Evolutionary conservation across 2,888 invertebrate species (phyloP).

Genomic region (Amphipoea oculea): DNA sequence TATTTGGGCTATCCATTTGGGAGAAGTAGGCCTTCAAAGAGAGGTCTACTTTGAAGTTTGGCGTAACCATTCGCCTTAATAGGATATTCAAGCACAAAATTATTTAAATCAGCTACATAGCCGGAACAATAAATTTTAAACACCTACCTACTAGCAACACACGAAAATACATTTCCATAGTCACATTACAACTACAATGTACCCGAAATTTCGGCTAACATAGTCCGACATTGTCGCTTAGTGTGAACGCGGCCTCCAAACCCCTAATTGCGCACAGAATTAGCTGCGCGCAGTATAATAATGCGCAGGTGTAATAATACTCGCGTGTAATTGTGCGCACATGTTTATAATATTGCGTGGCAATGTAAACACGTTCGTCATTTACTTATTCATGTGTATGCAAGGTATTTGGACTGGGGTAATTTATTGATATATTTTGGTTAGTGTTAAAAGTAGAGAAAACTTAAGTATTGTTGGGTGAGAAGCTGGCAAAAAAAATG

Average conservation of each 20-base stretch:
- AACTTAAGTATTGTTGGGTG: too few relatives aligned
- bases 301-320: conserved; percentile 63
- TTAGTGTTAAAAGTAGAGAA: background rate
- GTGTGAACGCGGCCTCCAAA: conserved; percentile 28
- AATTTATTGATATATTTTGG: background rate
- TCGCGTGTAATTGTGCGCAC: conserved; percentile 53
- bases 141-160: background rate
- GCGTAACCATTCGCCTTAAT: too few relatives aligned
- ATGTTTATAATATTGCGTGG: conserved; percentile 48
- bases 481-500: too few relatives aligned
- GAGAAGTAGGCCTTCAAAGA: too few relatives aligned
- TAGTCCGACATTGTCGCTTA: conserved; percentile 41
- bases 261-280: conserved; percentile 55
- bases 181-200: conserved; percentile 25
- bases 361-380: conserved; percentile 55
- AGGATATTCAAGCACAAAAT: background rate
- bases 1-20: too few relatives aligned
- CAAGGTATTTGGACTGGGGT: conserved; percentile 12
- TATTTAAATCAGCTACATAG: conserved; percentile 6
- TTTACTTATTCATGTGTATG: conserved; percentile 41
- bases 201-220: conserved; percentile 34
- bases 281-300: conserved; percentile 56
- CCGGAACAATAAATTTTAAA: background rate
- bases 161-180: conserved; percentile 15
- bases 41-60: too few relatives aligned